Base-by-base conservation (phyloP, 2,113 vertebrate species). In the Ramphastos sulfuratus region DNA sequence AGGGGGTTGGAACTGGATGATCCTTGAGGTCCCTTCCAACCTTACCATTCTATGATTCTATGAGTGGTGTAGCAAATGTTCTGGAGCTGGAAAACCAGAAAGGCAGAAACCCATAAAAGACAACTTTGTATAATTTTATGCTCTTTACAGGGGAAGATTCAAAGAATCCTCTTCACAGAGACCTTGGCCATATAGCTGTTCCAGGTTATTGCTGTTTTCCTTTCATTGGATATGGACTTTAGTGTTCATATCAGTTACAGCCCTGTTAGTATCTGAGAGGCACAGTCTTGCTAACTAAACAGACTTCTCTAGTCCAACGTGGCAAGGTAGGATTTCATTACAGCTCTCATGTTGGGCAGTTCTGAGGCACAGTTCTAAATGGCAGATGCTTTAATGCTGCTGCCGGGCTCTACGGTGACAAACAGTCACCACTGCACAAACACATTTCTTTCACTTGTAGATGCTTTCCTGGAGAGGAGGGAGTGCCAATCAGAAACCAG, bases 371-470 rank as follows among this genome's bases (percentile, higher is more conserved):
- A 96, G 82, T 95, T 92, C 93, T 94, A 96, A 97, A 96, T 96
- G 94, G 96, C 96, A 97, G 93, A 95, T 96, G 90, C 93, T 96
- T 95, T 97, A 94, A 97, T 96, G 94, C 93, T 87, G 81, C 44
- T 97, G 97, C 98, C 98, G 97, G 83, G 66, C 42, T 72, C 90
- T 94, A 67, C 94, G n/a, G 58, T 98, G 98, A 98, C 95, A 97
- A 96, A 98, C 94, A 96, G 96, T 95, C 97, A 98, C 97, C 97
- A 96, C 97, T 98, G 98, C 97, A 97, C 91, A 98, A 98, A 98
- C 97, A 98, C 96, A 96, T 89, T 96, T 95, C 95, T 96, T 97
- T 95, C 93, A 91, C 94, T 96, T 92, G 76, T 94, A 90, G 92
- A 90, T 91, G 8, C 94, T 73, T 93, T 79, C 87, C 82, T 46